A percentile compares a stretch with the other conserved stretches of the same genome.
Evolutionary conservation across 2,113 vertebrate genomes (phyloP).

Genomic region (Fregata magnificens): DNA sequence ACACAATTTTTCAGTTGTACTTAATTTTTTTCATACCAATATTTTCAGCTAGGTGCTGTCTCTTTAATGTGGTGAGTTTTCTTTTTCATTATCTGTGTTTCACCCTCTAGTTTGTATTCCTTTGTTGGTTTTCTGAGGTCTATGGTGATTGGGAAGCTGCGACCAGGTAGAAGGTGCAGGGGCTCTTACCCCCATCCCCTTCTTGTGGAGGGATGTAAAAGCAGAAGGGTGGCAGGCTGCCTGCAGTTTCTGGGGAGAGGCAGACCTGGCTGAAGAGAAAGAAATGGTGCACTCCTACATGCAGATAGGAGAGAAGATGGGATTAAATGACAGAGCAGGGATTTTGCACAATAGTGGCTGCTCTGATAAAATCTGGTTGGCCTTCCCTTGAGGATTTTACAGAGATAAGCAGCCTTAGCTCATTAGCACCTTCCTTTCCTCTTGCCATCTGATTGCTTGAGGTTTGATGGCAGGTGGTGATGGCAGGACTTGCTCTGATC

Average conservation of each 20-base stretch:
- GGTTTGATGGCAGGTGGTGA: conserved; percentile 29
- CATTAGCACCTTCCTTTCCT: conserved; percentile 53
- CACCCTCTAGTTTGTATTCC: neutral
- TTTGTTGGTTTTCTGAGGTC: neutral
- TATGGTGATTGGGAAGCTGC: neutral
- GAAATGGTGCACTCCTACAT: neutral
- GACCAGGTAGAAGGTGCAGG: neutral
- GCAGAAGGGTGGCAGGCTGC: neutral
- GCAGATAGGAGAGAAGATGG: neutral
- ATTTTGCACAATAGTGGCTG: neutral
- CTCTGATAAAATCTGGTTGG: conserved; percentile 43
- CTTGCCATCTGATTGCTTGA: neutral
- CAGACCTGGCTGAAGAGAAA: neutral
- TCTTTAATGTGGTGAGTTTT: neutral
- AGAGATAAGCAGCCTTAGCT: conserved; percentile 49
- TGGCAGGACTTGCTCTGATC: neutral
- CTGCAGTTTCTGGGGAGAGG: neutral
- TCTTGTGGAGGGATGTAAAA: neutral
- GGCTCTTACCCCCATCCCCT: neutral
- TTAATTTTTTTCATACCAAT: neutral
- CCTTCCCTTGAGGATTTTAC: conserved; percentile 37
- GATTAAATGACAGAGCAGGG: conserved; percentile 15
- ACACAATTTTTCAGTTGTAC: neutral
- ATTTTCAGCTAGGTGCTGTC: conserved; percentile 3
- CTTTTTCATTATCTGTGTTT: neutral